A percentile compares a stretch with the other conserved stretches of the same genome.
These are phyloP conservation scores for Notechis scutatus DNA, from an alignment of 2,113 vertebrate species.

Conservation along the genomic window DNA sequence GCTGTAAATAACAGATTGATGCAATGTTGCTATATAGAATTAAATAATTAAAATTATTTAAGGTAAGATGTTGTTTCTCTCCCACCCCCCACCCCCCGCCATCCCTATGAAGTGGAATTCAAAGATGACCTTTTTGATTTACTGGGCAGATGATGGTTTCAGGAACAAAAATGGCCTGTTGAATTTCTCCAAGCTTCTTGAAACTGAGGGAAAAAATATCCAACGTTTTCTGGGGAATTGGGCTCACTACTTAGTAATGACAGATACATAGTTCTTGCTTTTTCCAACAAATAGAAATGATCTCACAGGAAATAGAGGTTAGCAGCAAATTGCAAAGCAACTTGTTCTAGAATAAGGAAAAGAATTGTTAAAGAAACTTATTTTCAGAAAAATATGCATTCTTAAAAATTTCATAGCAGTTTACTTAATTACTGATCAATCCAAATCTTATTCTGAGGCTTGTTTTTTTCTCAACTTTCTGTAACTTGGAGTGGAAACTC, in stretches of 20 bases:
- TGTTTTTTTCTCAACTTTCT: background rate
- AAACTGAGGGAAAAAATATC: background rate
- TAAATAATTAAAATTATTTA: no score
- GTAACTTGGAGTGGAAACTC: background rate
- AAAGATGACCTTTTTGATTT: background rate
- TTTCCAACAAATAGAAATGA: background rate
- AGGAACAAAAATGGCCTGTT: background rate
- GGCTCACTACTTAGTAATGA: background rate
- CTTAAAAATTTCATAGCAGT: background rate
- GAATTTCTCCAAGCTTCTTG: background rate
- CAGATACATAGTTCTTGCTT: background rate
- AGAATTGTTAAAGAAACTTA: background rate
- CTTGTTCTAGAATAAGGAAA: background rate
- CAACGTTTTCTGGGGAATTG: background rate
- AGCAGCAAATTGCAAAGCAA: background rate
- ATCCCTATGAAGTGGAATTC: background rate
- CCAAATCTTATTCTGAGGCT: background rate
- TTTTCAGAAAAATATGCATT: background rate
- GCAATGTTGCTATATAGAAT: background rate
- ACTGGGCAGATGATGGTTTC: background rate
- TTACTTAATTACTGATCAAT: background rate
- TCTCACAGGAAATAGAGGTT: background rate
- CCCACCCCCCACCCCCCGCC: fast-evolving
- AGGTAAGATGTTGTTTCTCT: background rate
- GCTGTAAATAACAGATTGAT: background rate